Base-by-base conservation (phyloP, 2,113 vertebrate genomes). In the Odontesthes bonariensis region DNA sequence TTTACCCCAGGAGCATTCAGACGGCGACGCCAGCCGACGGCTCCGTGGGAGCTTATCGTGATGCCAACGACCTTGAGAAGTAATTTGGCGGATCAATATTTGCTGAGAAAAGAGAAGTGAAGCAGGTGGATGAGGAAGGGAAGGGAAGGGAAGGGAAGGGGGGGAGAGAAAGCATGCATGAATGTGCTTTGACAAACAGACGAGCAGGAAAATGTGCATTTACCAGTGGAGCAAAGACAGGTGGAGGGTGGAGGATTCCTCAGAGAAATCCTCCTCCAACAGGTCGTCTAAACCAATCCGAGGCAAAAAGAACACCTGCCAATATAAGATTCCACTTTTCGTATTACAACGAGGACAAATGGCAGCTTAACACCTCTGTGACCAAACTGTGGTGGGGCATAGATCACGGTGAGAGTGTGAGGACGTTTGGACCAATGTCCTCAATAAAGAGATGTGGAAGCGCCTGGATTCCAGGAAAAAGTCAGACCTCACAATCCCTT, bases 31-130 rank as follows among this genome's bases (percentile, higher is more conserved):
- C 40, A 3, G 52, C 57, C 6, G 7, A 20, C 53, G 35, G 64
- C 22, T 51, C 6, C 0, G 1, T 27, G 19, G 20, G 55, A 54
- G 64, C 65, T 82, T 68, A 69, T 73, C 35, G 17, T 33, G 53
- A 60, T 46, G 20, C 33, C 1, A 22, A 53, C 19, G 59, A 88
- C 91, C 90, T 90, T 90, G 88, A 85, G 71, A 92, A 88, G 85
- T 83, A 88, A 89, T 92, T 94, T 86, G 70, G 59, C 53, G 55
- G 91, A 91, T 93, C 83, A 54, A 83, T 93, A 77, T 90, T 88
- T 87, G 56, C 54, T 44, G 71, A 66, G 73, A 35, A 47, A 65
- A 82, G 78, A 90, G 75, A 83, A 83, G 73, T 33, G 35, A 58
- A 10, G 70, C 3, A 35, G 33, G 0, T 47, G 52, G 19, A 59